A percentile compares a stretch with the other conserved stretches of the same genome.
Conservation (phyloP, 2,888 invertebrate species). For the Drosophila melanocephala region DNA sequence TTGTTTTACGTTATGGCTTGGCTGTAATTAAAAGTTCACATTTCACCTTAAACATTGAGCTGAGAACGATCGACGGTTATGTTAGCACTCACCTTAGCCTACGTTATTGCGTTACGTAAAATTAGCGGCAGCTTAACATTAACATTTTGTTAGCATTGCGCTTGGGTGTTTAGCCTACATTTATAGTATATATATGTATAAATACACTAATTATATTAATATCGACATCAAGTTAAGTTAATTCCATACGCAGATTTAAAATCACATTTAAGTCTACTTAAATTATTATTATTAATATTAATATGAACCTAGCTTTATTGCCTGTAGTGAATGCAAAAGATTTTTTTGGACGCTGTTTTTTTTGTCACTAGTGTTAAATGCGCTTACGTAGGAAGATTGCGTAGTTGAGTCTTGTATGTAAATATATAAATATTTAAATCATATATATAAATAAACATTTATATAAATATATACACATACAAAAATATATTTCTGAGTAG, state of each 20-base stretch:
- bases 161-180: slow-evolving; percentile 13
- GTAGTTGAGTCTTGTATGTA: not conserved
- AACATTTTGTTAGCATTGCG: slow-evolving; percentile 13
- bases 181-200: not conserved
- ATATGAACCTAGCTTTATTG: not conserved
- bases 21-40: not conserved
- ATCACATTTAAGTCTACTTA: not conserved
- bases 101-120: not conserved
- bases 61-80: not conserved
- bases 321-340: not conserved
- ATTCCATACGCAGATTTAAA: not conserved
- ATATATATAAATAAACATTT: not conserved
- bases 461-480: not conserved
- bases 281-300: not conserved
- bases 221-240: not conserved
- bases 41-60: not conserved
- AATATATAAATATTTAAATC: not conserved
- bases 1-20: not conserved
- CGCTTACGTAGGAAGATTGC: not conserved
- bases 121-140: not conserved
- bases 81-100: not conserved
- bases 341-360: not conserved
- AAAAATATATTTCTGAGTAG: slow-evolving; percentile 5
- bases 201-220: slow-evolving; percentile 4
- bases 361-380: not conserved